Evolutionary conservation across 2,888 invertebrate genomes (phyloP).

Genomic region (Caradrina clavipalpis): DNA sequence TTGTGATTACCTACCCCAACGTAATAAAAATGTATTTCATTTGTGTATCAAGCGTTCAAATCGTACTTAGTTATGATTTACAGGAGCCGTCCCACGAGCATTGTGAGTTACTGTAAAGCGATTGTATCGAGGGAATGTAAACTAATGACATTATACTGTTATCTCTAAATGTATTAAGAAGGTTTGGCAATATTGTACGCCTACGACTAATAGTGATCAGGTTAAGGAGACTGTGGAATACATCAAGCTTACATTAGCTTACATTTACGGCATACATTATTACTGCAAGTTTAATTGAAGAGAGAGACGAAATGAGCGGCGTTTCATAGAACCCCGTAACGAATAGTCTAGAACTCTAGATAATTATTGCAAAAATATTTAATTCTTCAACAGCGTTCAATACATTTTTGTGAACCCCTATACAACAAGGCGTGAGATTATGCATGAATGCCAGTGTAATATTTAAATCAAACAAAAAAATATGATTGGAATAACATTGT

Average conservation of each 20-base stretch:
- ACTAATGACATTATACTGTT: slow-evolving; percentile 54
- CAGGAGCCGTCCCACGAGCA: slow-evolving; percentile 28
- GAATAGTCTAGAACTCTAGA: neutral
- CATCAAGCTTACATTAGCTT: slow-evolving; percentile 15
- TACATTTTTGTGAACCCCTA: too few relatives aligned
- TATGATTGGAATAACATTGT: slow-evolving; percentile 4
- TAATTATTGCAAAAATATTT: neutral
- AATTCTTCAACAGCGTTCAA: too few relatives aligned
- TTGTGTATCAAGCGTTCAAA: slow-evolving; percentile 46
- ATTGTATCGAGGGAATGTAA: slow-evolving; percentile 44
- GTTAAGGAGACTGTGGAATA: slow-evolving; percentile 20
- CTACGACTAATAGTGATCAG: slow-evolving; percentile 10
- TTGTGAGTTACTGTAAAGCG: slow-evolving; percentile 17
- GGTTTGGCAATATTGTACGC: slow-evolving; percentile 26
- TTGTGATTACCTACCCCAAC: slow-evolving; percentile 40
- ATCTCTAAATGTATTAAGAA: slow-evolving; percentile 47
- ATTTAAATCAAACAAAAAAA: neutral
- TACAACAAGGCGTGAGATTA: too few relatives aligned
- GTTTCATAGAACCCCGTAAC: too few relatives aligned
- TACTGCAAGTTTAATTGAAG: neutral
- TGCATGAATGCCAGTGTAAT: too few relatives aligned
- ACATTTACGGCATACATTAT: neutral
- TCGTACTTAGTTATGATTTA: slow-evolving; percentile 52
- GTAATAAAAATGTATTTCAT: slow-evolving; percentile 56
- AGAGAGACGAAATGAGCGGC: neutral